These are phyloP conservation scores for Axinella damicornis DNA, from an alignment of 37 sponge, comb jelly and placozoan species.

Conservation along the genomic window DNA sequence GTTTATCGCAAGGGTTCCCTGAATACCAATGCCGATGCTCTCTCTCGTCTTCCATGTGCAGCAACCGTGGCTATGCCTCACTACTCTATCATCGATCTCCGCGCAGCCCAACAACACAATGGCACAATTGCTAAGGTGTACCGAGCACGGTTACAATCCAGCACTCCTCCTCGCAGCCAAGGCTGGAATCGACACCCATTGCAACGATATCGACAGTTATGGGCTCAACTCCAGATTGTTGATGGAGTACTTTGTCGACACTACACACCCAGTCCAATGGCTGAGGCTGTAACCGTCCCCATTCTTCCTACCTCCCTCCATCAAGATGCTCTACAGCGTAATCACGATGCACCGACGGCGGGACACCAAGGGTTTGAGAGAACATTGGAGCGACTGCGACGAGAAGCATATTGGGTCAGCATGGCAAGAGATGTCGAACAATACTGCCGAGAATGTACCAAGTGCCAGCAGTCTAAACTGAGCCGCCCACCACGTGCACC, in stretches of 20 bases:
- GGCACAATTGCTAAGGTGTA: background rate
- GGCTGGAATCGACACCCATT: conserved; percentile 44
- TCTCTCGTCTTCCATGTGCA: conserved; percentile 35
- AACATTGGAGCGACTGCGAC: conserved; percentile 46
- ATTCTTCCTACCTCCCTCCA: conserved; percentile 17
- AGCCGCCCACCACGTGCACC: no score
- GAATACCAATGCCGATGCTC: conserved; percentile 66
- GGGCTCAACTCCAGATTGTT: conserved; percentile 40
- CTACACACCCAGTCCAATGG: conserved; percentile 24
- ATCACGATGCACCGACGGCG: conserved; percentile 31
- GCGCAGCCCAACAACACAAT: background rate
- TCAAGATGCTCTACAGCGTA: background rate
- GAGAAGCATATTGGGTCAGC: conserved; percentile 62
- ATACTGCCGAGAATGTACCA: conserved; percentile 53
- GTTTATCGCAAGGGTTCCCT: conserved; percentile 34
- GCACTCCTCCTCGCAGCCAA: background rate
- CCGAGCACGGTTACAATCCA: background rate
- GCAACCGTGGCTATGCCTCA: conserved; percentile 3
- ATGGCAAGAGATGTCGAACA: conserved; percentile 41
- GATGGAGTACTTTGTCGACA: conserved; percentile 57
- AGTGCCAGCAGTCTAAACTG: conserved; percentile 33
- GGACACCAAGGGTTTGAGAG: conserved; percentile 71
- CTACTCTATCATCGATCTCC: no score
- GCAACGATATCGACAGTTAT: conserved; percentile 50
- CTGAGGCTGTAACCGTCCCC: conserved; percentile 14